A percentile compares a stretch with the other conserved stretches of the same genome.
Evolutionary conservation across 2,113 vertebrate species (phyloP).

Genomic region (Rhea americana): DNA sequence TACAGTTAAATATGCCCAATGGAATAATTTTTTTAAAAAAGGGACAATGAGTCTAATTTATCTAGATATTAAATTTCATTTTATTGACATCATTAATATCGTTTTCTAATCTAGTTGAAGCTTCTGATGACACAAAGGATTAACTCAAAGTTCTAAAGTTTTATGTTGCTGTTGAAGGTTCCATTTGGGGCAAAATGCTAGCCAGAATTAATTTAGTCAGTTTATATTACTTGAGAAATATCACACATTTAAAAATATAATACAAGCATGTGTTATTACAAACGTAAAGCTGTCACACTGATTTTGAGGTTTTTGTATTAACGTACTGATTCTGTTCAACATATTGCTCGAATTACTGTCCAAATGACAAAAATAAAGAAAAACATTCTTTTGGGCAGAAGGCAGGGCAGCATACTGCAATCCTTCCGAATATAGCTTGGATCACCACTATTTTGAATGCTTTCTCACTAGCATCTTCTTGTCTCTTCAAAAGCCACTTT

Average conservation of each 20-base stretch:
- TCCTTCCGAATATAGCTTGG: neutral
- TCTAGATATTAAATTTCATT: neutral
- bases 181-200: conserved; percentile 11
- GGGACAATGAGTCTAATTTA: neutral
- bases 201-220: neutral
- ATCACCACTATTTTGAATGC: neutral
- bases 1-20: neutral
- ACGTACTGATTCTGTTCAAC: conserved; percentile 32
- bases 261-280: conserved; percentile 34
- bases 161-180: neutral
- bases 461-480: neutral
- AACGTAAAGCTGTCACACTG: no score
- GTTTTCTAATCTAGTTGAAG: neutral
- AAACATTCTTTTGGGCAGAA: neutral
- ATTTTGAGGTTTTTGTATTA: neutral
- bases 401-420: neutral
- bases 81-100: neutral
- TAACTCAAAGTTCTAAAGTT: neutral
- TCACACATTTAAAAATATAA: conserved; percentile 10
- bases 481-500: neutral
- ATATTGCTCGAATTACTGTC: conserved; percentile 30
- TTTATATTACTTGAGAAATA: neutral
- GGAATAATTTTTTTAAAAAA: neutral
- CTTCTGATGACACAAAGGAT: neutral
- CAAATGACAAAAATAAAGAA: conserved; percentile 18